Evolutionary conservation across 64 coral and sea anemone genomes (phyloP), one percentile per base, ranked within the genome.

Genomic region (Actinia equina): DNA sequence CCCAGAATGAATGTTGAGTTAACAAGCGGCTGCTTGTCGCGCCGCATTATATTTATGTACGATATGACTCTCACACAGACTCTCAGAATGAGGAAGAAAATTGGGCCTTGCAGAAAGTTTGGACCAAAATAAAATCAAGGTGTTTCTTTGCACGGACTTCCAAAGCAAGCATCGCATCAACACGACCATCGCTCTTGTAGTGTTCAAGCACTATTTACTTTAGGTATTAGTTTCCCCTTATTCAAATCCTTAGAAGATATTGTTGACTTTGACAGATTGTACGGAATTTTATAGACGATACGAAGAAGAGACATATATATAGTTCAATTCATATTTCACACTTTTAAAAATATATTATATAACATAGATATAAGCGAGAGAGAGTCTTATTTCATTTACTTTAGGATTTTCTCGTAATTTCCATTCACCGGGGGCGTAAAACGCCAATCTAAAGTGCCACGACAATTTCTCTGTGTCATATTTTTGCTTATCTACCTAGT

Each of bases 121-220:
- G 53, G 77, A 84, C 53, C 64, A 79, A 90, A 51, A 80, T 60
- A 79, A 90, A 51, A 80, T 60, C 17, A 41, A 59, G 69, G 20
- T 20, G 20, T 65, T 65, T 23, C 62, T 65, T 23, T 22, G 22
- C 62, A 65, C 62, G 22, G 22, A 25, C 69, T 74, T 74, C 69
- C 69, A 74, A 37, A 74, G 69, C n/a, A 74, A 74, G 69, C 26
- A 30, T 30, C 13, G 69, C 69, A 74, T 44, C 86, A 59, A 60
- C 71, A 44, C 90, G 84, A 86, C 77, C 62, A 86, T 87, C 85
- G 88, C 88, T 92, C 74, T 86, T 62, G 88, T 93, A 82, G 85
- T 89, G 86, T 41, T 93, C 84, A 86, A 89, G 77, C 85, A 89
- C 91, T 95, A 93, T 95, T 95, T 95, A 84, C 90, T 95, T 95